These are phyloP conservation scores for Trinorchestia longiramus DNA, from an alignment of 1,140 invertebrate species.

Conservation along the genomic window DNA sequence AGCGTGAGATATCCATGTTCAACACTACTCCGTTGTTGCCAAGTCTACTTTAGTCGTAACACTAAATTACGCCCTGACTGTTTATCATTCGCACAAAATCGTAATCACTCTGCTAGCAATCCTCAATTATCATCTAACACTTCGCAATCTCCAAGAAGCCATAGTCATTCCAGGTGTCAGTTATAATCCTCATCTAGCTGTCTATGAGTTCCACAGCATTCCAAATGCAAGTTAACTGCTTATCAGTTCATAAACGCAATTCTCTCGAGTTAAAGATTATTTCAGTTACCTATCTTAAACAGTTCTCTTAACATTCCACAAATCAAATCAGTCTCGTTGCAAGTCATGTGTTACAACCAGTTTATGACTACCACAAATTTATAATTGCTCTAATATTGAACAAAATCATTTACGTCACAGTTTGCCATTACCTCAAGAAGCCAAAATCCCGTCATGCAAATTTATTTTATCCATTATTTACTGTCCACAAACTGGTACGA, in stretches of 20 bases:
- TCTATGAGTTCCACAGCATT: neutral
- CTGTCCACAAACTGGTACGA: too few species aligned
- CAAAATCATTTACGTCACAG: neutral
- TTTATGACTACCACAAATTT: neutral
- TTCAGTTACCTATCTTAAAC: neutral
- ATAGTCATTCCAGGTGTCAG: neutral
- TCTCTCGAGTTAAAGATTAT: neutral
- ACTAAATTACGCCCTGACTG: too few species aligned
- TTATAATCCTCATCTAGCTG: neutral
- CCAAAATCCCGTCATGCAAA: neutral
- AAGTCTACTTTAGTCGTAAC: too few species aligned
- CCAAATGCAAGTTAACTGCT: neutral
- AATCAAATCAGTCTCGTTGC: neutral
- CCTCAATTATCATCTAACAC: neutral
- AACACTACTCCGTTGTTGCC: too few species aligned
- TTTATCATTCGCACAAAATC: neutral
- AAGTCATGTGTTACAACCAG: neutral
- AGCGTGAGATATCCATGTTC: too few species aligned
- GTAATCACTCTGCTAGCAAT: neutral
- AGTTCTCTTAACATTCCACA: neutral
- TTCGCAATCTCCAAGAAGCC: neutral
- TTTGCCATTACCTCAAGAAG: neutral
- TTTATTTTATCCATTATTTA: neutral
- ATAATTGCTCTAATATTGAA: neutral
- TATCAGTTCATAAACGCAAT: neutral